phyloP scores from a whole-genome alignment of 2,888 invertebrate species.

The Steinernema scapterisci region DNA sequence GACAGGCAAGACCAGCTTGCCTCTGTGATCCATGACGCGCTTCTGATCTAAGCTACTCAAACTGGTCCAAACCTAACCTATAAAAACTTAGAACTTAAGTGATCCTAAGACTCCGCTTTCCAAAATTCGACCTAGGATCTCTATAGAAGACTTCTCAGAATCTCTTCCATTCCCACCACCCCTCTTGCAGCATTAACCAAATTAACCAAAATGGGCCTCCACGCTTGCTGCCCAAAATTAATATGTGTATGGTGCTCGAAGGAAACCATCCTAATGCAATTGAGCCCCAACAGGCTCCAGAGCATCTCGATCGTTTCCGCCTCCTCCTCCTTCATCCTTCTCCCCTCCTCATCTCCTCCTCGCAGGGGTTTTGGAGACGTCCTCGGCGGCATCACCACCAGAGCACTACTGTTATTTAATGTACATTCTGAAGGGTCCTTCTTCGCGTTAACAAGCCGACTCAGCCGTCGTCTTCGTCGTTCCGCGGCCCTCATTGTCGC shows the following conservation, averaged over 20 bases:
- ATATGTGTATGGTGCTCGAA: slow-evolving; percentile 17
- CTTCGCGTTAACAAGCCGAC: slow-evolving; percentile 26
- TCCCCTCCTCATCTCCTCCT: too few relatives aligned
- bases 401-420: slow-evolving; percentile 29
- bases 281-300: neutral
- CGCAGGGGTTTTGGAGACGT: too few relatives aligned
- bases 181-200: neutral
- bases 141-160: neutral
- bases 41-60: too few relatives aligned
- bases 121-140: too few relatives aligned
- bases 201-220: neutral
- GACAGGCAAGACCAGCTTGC: too few relatives aligned
- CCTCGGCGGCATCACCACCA: neutral
- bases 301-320: neutral
- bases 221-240: slow-evolving; percentile 12
- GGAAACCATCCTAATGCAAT: slow-evolving; percentile 9
- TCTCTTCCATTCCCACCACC: neutral
- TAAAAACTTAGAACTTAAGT: too few relatives aligned
- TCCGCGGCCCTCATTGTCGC: slow-evolving; percentile 29
- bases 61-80: too few relatives aligned
- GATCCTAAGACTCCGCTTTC: too few relatives aligned
- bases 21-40: too few relatives aligned
- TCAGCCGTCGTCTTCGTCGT: neutral
- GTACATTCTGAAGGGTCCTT: slow-evolving; percentile 32
- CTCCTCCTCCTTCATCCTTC: too few relatives aligned